Evolutionary conservation across 2,888 invertebrate species (phyloP), one percentile per base, ranked within the genome.

Genomic region (Tanytarsus gracilentus): DNA sequence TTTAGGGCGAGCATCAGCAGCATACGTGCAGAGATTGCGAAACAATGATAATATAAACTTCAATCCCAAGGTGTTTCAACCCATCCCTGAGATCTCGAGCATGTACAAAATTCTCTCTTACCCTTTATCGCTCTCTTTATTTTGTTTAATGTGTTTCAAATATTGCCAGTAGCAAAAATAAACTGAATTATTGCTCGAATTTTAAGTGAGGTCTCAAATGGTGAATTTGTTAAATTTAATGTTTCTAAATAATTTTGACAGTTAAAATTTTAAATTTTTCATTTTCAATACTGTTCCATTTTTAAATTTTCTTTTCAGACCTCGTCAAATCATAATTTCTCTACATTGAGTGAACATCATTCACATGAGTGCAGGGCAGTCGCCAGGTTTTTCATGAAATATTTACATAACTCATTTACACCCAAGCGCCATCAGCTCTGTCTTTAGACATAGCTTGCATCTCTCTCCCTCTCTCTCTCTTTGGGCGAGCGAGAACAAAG

Each of bases 141-240:
- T 53, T 53, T 53, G 36, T 53, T 53, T 36, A 53, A 53, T 53
- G 53, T 53, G 53, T 53, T 53, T 53, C 36, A 53, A 53, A 53
- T 53, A 53, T 53, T 53, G 53, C 53, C 53, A 36, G 53, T 53
- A 53, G 53, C 53, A 21, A 36, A 33, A 53, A 26, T 49, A 18
- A 44, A 53, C 53, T 36, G 53, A 51, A 51, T 25, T 51, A 51
- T 51, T 14, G 23, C 51, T 51, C 51, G 7, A 11, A 4, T n/a
- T n/a, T n/a, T n/a, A n/a, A n/a, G n/a, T n/a, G n/a, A n/a, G n/a
- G n/a, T n/a, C n/a, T n/a, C n/a, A n/a, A n/a, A n/a, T n/a, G n/a
- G n/a, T n/a, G n/a, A n/a, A n/a, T n/a, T n/a, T n/a, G n/a, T n/a
- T n/a, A n/a, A n/a, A n/a, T n/a, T n/a, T n/a, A n/a, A 30, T 30